Percentiles rank a stretch among this genome's conserved stretches.
These are phyloP conservation scores for Scomber colias DNA, from an alignment of 2,113 vertebrate species.

Conservation along the genomic window DNA sequence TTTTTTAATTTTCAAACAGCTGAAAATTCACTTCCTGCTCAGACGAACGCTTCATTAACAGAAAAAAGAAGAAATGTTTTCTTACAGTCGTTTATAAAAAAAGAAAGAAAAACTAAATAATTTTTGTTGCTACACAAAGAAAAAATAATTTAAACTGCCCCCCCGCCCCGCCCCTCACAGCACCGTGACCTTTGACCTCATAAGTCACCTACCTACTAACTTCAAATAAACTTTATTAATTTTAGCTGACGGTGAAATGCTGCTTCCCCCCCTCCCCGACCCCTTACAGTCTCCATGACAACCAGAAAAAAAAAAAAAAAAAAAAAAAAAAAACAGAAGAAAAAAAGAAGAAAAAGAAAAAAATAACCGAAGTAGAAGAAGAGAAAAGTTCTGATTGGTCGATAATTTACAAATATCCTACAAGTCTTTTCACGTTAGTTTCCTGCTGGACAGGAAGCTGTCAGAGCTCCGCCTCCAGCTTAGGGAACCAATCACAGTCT, in stretches of 20 bases:
- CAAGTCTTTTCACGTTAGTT: conserved; percentile 16
- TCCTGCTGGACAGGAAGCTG: too few species aligned
- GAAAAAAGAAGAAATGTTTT: conserved; percentile 4
- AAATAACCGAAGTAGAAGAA: too few species aligned
- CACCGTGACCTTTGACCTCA: conserved; percentile 7
- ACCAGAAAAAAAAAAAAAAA: conserved; percentile 8
- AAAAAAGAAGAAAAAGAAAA: too few species aligned
- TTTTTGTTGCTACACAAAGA: conserved; percentile 72
- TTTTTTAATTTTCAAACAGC: too few species aligned
- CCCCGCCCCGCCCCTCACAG: conserved; percentile 15
- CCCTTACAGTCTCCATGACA: conserved; percentile 33
- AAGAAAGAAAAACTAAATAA: conserved; percentile 42
- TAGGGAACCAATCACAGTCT: background rate
- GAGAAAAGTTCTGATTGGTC: conserved; percentile 35
- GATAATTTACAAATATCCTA: conserved; percentile 65
- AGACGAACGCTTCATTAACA: background rate
- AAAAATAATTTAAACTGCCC: conserved; percentile 77
- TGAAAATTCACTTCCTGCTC: background rate
- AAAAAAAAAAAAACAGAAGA: background rate
- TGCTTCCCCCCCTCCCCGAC: too few species aligned
- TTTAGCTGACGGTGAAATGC: too few species aligned
- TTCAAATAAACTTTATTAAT: too few species aligned
- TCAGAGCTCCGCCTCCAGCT: too few species aligned
- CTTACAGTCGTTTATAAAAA: conserved; percentile 2
- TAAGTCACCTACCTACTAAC: too few species aligned